A percentile compares a stretch with the other conserved stretches of the same genome.
Conservation (phyloP, 2,888 invertebrate genomes). For the Catocala nupta region DNA sequence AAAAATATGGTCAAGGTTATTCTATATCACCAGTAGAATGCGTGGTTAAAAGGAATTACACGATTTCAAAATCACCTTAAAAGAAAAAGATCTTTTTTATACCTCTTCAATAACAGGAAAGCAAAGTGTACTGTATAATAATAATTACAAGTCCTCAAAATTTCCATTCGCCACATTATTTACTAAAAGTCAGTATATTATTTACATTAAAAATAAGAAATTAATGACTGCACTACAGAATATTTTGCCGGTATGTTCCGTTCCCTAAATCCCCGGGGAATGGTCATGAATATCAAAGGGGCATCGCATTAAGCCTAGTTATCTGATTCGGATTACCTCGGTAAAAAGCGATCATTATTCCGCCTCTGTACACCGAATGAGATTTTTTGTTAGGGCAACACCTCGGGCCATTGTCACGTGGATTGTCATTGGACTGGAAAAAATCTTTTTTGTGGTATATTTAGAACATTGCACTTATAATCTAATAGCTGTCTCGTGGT, state of each 20-base stretch:
- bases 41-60: too few relatives aligned
- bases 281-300: slow-evolving; percentile 83
- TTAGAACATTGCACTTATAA: not conserved
- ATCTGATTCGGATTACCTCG: slow-evolving; percentile 84
- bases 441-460: slow-evolving; percentile 46
- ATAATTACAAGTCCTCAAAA: too few relatives aligned
- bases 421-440: slow-evolving; percentile 68
- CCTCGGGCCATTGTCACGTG: slow-evolving; percentile 73
- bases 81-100: too few relatives aligned
- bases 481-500: too few relatives aligned
- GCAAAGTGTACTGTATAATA: too few relatives aligned
- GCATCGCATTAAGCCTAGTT: slow-evolving; percentile 71
- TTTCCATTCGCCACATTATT: too few relatives aligned
- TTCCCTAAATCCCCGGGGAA: slow-evolving; percentile 67
- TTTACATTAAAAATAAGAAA: slow-evolving; percentile 41
- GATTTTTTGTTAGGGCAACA: slow-evolving; percentile 83
- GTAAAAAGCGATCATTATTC: slow-evolving; percentile 86
- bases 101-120: too few relatives aligned
- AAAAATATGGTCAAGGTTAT: too few relatives aligned
- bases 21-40: too few relatives aligned
- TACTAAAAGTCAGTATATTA: not conserved
- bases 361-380: slow-evolving; percentile 75
- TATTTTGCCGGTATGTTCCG: slow-evolving; percentile 23
- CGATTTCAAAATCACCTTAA: too few relatives aligned
- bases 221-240: slow-evolving; percentile 31